phyloP scores from a whole-genome alignment of 2,888 invertebrate species.

The Melipona bicolor region DNA sequence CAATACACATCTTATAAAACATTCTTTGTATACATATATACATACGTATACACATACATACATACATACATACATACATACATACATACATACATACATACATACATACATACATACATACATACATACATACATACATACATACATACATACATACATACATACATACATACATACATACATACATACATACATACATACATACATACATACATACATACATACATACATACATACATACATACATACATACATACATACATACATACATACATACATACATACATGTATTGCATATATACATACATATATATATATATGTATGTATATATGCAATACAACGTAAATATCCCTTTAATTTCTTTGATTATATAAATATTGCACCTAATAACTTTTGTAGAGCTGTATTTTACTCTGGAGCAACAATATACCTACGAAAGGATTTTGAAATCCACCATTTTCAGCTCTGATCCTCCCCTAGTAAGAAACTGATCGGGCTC shows the following conservation, averaged over 20 bases:
- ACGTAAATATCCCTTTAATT: constrained; percentile 35
- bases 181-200: too few species aligned
- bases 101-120: too few species aligned
- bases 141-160: too few species aligned
- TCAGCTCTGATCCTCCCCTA: constrained; percentile 62
- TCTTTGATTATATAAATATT: constrained; percentile 24
- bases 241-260: neutral
- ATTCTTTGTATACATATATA: constrained; percentile 4
- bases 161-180: too few species aligned
- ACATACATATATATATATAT: neutral
- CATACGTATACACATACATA: neutral
- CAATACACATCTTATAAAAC: constrained; percentile 4
- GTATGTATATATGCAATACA: neutral
- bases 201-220: too few species aligned
- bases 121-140: too few species aligned
- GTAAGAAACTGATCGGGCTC: constrained; percentile 61
- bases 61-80: too few species aligned
- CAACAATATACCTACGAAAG: constrained; percentile 60
- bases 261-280: neutral
- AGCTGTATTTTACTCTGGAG: constrained; percentile 46
- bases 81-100: too few species aligned
- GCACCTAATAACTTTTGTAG: constrained; percentile 46
- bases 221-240: too few species aligned
- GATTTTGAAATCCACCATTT: constrained; percentile 61
- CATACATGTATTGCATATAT: neutral